Base-by-base conservation (phyloP, 2,113 vertebrate species). In the Paradoxurus hermaphroditus region DNA sequence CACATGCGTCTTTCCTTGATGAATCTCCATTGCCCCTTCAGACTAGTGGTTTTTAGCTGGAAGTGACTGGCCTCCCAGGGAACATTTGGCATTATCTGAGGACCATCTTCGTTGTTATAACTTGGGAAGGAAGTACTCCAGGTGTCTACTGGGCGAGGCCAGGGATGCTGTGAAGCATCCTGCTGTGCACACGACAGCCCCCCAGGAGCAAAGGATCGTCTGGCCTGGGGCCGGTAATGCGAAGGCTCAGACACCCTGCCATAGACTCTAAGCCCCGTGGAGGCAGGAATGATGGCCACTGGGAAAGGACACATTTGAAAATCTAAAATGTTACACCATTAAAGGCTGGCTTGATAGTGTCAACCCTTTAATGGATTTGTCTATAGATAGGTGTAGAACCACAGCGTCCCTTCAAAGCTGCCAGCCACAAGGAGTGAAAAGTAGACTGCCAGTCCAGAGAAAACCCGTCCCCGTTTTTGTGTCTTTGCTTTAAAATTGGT, bases 31-130 rank as follows among this genome's bases (percentile, higher is more conserved):
- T 7, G 68, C 23, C 21, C 11, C 16, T 62, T 5, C 11, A 63
- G 18, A 75, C 16, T 9, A 3, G 2, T 16, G 29, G 31, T 44
- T 94, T 51, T 83, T 44, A 68, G 7, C 14, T 9, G 0, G 53
- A 21, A 15, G 5, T 1, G 0, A 1, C 0, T 49, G 15, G 5
- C 51, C 3, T 6, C 0, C 4, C 3, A 2, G 3, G 59, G n/a
- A 25, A 85, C 41, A 41, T 62, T 25, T 72, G 23, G 1, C 13
- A 4, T 25, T 39, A 8, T 53, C 46, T 65, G 29, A 49, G 51
- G 85, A 83, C 21, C 3, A 19, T 23, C 56, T 36, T 15, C 7
- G 2, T 44, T n/a, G 19, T 51, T 29, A 21, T 39, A 39, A 15
- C 16, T 53, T 4, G 12, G 29, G 31, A 5, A 6, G 19, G 19